Percentiles rank a stretch among this genome's conserved stretches.
These are phyloP conservation scores for Caenorhabditis remanei DNA, from an alignment of 1,140 invertebrate species.

Conservation along the genomic window DNA sequence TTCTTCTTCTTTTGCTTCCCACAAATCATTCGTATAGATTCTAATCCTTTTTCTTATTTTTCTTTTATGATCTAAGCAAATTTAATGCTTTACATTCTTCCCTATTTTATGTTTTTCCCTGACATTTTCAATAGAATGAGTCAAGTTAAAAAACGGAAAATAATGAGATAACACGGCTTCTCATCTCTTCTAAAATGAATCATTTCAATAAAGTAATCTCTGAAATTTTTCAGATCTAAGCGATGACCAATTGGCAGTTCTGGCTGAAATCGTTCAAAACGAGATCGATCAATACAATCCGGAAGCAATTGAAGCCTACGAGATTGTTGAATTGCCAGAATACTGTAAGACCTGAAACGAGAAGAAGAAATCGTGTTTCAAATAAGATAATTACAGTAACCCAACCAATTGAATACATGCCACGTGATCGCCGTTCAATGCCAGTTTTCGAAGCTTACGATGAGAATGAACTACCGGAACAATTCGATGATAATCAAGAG, in stretches of 20 bases:
- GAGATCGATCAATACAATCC: conserved; percentile 50
- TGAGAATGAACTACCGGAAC: conserved; percentile 36
- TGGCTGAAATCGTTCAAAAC: conserved; percentile 34
- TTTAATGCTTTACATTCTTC: too few species aligned
- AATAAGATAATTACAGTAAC: conserved; percentile 11
- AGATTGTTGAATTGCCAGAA: conserved; percentile 26
- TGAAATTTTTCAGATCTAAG: neutral
- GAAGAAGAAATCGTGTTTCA: neutral
- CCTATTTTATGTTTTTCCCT: too few species aligned
- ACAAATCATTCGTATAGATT: too few species aligned
- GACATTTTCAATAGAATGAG: too few species aligned
- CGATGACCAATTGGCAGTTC: conserved; percentile 22
- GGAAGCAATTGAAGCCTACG: conserved; percentile 5
- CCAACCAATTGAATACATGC: conserved; percentile 45
- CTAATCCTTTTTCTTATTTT: too few species aligned
- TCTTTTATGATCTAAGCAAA: too few species aligned
- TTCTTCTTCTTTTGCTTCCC: too few species aligned
- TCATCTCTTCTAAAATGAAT: neutral
- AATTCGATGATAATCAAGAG: conserved; percentile 32
- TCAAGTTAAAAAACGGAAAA: too few species aligned
- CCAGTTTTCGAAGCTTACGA: conserved; percentile 33
- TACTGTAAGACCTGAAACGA: neutral
- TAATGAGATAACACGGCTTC: neutral
- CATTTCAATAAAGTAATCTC: neutral
- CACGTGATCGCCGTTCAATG: conserved; percentile 37